phyloP scores from a whole-genome alignment of 2,113 vertebrate species.

The Neolamprologus falcicula region DNA sequence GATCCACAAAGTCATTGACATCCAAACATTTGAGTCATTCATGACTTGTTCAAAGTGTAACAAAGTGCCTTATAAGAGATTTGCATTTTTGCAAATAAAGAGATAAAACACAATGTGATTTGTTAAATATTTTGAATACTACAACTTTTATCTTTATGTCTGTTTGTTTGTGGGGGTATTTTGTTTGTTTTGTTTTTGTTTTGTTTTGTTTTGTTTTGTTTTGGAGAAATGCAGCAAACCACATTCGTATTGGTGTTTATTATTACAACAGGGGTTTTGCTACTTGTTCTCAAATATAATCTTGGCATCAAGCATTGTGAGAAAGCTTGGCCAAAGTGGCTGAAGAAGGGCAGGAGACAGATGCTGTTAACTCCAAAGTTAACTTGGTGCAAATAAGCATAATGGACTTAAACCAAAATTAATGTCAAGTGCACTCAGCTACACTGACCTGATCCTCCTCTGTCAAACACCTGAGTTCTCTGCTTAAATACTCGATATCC shows the following conservation, averaged over 20 bases:
- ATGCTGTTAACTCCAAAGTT: not conserved
- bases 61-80: not conserved
- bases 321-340: not conserved
- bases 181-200: not conserved
- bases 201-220: not conserved
- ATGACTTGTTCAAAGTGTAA: not conserved
- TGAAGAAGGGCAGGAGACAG: not conserved
- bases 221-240: not conserved
- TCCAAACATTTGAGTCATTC: not conserved
- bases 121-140: not conserved
- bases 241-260: not conserved
- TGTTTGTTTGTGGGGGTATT: rapidly evolving
- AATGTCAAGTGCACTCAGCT: not conserved
- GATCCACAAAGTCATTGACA: not conserved
- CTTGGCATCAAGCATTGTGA: not conserved
- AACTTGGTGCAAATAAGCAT: not conserved
- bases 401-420: not conserved
- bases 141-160: not conserved
- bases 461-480: not conserved
- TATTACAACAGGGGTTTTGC: not conserved
- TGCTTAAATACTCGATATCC: not conserved
- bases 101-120: not conserved
- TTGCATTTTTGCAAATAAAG: not conserved
- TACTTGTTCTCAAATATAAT: not conserved
- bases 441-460: not conserved